Percentiles rank a stretch among this genome's conserved stretches.
These are phyloP conservation scores for Eudasyphora cyanicolor DNA, from an alignment of 2,888 invertebrate genomes.

Conservation along the genomic window DNA sequence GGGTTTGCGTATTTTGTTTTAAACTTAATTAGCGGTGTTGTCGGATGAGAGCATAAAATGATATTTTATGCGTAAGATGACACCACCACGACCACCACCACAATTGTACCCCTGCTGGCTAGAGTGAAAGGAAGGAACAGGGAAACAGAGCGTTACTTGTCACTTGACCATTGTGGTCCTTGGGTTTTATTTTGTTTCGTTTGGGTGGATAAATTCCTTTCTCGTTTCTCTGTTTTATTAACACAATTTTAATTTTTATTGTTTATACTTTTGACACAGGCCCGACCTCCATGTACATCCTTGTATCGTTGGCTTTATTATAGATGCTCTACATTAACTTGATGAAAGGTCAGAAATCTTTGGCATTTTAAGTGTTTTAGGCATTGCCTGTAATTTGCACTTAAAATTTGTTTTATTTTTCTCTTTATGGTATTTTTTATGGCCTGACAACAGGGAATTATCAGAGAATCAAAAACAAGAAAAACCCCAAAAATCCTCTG, in stretches of 20 bases:
- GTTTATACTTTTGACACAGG: conserved; percentile 25
- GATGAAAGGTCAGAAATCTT: conserved; percentile 60
- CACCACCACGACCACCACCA: conserved; percentile 36
- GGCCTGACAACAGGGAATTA: conserved; percentile 54
- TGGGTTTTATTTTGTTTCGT: neutral
- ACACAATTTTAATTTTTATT: conserved; percentile 32
- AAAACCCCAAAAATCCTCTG: conserved; percentile 15
- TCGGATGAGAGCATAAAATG: conserved; percentile 28
- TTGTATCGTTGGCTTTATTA: conserved; percentile 22
- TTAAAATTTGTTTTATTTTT: conserved; percentile 52
- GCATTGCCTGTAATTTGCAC: conserved; percentile 53
- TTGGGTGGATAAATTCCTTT: neutral
- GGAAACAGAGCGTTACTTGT: conserved; percentile 15
- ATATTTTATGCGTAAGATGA: conserved; percentile 41
- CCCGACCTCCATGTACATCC: neutral
- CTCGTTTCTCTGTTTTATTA: conserved; percentile 31
- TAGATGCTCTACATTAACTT: conserved; percentile 45
- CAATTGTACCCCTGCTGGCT: neutral
- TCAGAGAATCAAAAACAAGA: conserved; percentile 37
- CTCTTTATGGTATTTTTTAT: conserved; percentile 40
- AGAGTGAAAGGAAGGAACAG: neutral
- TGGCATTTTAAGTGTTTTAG: conserved; percentile 63
- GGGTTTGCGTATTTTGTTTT: neutral
- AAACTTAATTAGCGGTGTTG: conserved; percentile 50
- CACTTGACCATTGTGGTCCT: neutral